Conservation (phyloP, 1,140 invertebrate genomes). For the Zeugodacus cucurbitae region DNA sequence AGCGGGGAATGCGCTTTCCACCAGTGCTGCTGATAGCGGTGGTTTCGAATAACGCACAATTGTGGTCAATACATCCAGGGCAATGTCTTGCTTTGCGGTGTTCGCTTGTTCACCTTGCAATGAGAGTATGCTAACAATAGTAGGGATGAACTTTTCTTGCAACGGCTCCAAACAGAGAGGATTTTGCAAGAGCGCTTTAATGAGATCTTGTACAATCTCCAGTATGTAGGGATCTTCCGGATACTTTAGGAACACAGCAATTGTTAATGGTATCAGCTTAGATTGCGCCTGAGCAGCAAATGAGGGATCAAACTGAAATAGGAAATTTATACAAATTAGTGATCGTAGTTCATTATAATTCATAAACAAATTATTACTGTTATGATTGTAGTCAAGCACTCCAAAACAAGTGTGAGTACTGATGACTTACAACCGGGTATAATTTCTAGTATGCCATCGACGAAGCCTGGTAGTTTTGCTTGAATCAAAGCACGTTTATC, state of each 20-base stretch:
- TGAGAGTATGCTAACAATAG: conserved; percentile 69
- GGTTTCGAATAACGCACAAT: conserved; percentile 72
- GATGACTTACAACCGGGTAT: conserved; percentile 69
- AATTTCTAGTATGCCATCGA: conserved; percentile 59
- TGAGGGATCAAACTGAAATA: conserved; percentile 72
- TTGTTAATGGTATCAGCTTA: conserved; percentile 77
- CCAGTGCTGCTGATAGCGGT: conserved; percentile 70
- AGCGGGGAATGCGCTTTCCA: conserved; percentile 74
- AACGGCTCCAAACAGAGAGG: conserved; percentile 71
- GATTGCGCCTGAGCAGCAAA: conserved; percentile 76
- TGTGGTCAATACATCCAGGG: conserved; percentile 74
- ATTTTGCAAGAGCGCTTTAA: conserved; percentile 76
- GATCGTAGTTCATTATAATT: neutral
- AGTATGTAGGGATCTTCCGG: conserved; percentile 75
- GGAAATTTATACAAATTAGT: conserved; percentile 4
- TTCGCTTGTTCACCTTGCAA: conserved; percentile 51
- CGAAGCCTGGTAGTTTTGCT: conserved; percentile 56
- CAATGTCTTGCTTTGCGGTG: conserved; percentile 68
- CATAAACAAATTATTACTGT: conserved; percentile 66
- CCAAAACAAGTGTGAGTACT: conserved; percentile 76
- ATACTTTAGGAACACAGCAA: conserved; percentile 79
- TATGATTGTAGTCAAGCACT: conserved; percentile 75
- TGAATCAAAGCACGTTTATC: conserved; percentile 57
- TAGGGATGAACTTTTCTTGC: conserved; percentile 78
- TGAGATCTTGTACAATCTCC: conserved; percentile 74